These are phyloP conservation scores for Pristionchus maxplancki DNA, from an alignment of 2,888 invertebrate genomes.

Conservation along the genomic window DNA sequence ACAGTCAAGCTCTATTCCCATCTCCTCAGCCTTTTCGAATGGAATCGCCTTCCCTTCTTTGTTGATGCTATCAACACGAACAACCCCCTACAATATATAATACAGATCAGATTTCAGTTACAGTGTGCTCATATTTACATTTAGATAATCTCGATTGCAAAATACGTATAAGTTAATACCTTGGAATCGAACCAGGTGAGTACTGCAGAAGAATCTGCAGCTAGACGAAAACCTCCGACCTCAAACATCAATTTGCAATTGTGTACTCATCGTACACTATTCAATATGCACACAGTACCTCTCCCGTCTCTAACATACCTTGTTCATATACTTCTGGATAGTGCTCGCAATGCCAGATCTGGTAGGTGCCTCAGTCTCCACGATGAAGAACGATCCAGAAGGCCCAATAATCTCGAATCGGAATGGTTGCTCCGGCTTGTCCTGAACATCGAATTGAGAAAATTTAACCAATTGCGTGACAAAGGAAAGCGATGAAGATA, in stretches of 20 bases:
- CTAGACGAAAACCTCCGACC: conserved; percentile 70
- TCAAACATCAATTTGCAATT: conserved; percentile 45
- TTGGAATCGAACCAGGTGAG: conserved; percentile 71
- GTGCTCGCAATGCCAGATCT: conserved; percentile 61
- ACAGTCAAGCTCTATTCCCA: conserved; percentile 73
- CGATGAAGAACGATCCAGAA: conserved; percentile 69
- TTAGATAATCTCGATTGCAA: not conserved
- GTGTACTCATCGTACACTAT: not conserved
- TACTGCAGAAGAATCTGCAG: conserved; percentile 63
- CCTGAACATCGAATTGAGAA: conserved; percentile 60
- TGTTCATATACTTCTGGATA: conserved; percentile 69
- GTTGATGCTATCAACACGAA: conserved; percentile 54
- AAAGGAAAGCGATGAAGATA: too few species aligned
- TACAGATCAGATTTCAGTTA: not conserved
- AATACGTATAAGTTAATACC: conserved; percentile 54
- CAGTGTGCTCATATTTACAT: not conserved
- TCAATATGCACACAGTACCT: not conserved
- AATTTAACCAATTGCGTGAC: too few species aligned
- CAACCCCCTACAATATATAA: not conserved
- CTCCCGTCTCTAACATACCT: conserved; percentile 57
- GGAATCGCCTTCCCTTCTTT: conserved; percentile 59
- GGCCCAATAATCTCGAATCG: conserved; percentile 73
- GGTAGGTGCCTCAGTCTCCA: conserved; percentile 69
- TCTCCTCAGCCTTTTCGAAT: conserved; percentile 68
- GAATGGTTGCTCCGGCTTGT: conserved; percentile 69